A percentile compares a stretch with the other conserved stretches of the same genome.
Conservation (phyloP, 2,113 vertebrate genomes). For the Paratilapia polleni region DNA sequence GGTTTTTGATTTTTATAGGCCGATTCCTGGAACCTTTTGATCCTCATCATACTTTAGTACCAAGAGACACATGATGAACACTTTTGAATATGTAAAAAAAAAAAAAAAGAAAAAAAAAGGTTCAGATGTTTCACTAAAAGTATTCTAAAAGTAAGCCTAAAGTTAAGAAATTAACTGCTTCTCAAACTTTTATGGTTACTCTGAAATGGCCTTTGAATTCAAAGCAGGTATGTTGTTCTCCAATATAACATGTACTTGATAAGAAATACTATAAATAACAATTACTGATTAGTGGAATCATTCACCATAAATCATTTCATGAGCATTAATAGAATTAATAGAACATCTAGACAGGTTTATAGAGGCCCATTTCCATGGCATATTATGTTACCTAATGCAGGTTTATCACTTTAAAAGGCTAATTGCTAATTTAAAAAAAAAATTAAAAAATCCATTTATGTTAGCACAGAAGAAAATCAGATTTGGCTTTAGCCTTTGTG, state of each 20-base stretch:
- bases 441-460: no score
- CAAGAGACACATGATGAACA: no score
- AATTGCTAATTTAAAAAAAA: no score
- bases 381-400: neutral
- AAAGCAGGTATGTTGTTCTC: neutral
- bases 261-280: neutral
- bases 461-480: no score
- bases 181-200: neutral
- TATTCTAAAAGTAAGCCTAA: neutral
- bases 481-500: neutral
- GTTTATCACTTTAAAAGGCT: neutral
- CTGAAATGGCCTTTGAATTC: neutral
- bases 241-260: neutral
- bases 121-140: neutral
- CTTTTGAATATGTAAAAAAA: no score
- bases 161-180: neutral
- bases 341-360: neutral
- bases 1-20: no score
- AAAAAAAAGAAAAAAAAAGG: no score
- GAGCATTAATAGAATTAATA: neutral
- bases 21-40: no score
- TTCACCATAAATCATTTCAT: neutral
- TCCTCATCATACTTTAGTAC: no score
- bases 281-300: neutral
- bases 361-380: neutral